Evolutionary conservation across 2,888 invertebrate genomes (phyloP), one percentile per base, ranked within the genome.

Genomic region (Unio pictorum): DNA sequence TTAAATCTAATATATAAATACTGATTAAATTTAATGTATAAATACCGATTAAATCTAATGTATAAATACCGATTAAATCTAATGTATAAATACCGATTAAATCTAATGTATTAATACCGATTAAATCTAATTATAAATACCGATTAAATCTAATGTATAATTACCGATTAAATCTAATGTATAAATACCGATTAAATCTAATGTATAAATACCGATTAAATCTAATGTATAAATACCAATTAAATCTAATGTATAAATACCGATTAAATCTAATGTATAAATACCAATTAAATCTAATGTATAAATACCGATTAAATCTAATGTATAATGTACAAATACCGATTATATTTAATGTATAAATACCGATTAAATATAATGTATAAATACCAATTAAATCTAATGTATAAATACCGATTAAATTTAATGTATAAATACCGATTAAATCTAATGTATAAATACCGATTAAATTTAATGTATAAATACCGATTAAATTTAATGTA

Each of bases 221-320:
- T 23, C 23, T 23, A 15, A 11, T 15, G 15, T 45, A 45, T 45
- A 26, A 69, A 56, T 71, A 81, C 79, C 80, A 76, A 80, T 79
- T 5, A 79, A 23, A 23, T 23, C 0, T 23, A 15, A 11, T 15
- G 15, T 45, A 45, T 45, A 26, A 69, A 56, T 71, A 81, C 79
- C 80, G 78, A 80, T 79, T 5, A 79, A 23, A 23, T 23, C 0
- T 23, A 15, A 11, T 15, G 15, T 45, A 45, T 45, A 26, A 69
- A 56, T 71, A 81, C 79, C 80, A 76, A 80, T 79, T 5, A 79
- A 23, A 23, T 23, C 23, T 23, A 15, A 11, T 15, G 15, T 45
- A 45, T 45, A 26, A 69, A 56, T 71, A 81, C 79, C 80, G 78
- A 80, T 79, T 5, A 79, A 23, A 23, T 23, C 23, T 23, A 15